These are phyloP conservation scores for Thunnus thynnus DNA, from an alignment of 2,113 vertebrate species.

Conservation along the genomic window DNA sequence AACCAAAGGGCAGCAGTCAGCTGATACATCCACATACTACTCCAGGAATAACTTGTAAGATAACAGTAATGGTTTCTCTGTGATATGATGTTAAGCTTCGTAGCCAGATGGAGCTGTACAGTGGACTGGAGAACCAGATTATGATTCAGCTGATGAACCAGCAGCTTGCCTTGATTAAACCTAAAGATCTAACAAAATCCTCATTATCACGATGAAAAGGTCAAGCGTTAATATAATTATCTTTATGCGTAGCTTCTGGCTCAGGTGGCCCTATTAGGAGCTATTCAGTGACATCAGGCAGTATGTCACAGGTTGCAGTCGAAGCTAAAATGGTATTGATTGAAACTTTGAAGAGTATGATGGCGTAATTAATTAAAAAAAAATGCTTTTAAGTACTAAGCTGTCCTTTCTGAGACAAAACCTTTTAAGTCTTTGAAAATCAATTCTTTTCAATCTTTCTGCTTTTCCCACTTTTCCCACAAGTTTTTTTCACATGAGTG, in stretches of 20 bases:
- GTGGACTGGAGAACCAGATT: background rate
- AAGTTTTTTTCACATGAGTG: too few relatives aligned
- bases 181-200: background rate
- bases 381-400: background rate
- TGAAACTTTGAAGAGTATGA: background rate
- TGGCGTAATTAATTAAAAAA: background rate
- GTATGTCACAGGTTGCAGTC: background rate
- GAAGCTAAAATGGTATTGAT: constrained; percentile 35
- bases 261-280: background rate
- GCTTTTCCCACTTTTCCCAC: too few relatives aligned
- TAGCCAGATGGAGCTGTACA: background rate
- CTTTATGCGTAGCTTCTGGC: background rate
- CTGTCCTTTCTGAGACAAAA: background rate
- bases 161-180: constrained; percentile 5
- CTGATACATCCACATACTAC: constrained; percentile 37
- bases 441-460: background rate
- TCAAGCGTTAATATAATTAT: background rate
- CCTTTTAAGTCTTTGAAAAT: background rate
- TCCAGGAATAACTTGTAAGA: constrained; percentile 14
- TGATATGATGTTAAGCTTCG: background rate
- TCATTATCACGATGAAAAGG: background rate
- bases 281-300: background rate
- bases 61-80: constrained; percentile 18
- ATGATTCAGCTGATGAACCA: background rate
- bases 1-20: constrained; percentile 39